Conservation (phyloP, 2,797 vertebrate genomes). For the Spinus olivaceus region DNA sequence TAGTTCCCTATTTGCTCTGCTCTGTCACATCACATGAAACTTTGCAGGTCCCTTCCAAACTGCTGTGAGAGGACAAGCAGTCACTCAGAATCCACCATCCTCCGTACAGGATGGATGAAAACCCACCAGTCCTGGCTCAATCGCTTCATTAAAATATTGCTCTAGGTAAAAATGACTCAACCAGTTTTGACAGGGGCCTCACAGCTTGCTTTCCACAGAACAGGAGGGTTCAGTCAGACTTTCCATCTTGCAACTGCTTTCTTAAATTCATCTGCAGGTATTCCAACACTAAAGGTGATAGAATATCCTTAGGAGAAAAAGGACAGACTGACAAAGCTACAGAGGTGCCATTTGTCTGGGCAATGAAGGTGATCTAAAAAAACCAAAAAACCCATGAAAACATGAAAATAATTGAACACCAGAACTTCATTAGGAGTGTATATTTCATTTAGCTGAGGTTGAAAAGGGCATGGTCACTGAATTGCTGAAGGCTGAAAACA, state of each 20-base stretch:
- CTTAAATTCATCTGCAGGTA: not conserved
- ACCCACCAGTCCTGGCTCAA: not conserved
- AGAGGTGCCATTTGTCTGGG: not conserved
- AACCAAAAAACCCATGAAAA: not conserved
- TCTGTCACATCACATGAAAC: not conserved
- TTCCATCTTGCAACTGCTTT: not conserved
- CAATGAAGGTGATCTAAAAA: not conserved
- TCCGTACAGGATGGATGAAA: not conserved
- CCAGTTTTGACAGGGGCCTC: not conserved
- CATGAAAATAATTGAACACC: not conserved
- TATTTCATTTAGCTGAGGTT: not conserved
- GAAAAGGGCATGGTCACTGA: not conserved
- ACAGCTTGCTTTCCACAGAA: not conserved
- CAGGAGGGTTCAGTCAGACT: not conserved
- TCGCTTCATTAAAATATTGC: not conserved
- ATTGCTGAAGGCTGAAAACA: slow-evolving; percentile 33
- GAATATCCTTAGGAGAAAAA: not conserved
- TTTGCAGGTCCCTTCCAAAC: not conserved
- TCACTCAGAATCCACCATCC: not conserved
- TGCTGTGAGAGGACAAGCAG: not conserved
- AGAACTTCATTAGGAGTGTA: not conserved
- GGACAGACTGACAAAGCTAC: not conserved
- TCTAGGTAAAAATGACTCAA: not conserved
- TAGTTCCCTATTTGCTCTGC: not conserved
- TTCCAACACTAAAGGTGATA: not conserved